Conservation (phyloP, 2,888 invertebrate species). For the Cephus pulcher region DNA sequence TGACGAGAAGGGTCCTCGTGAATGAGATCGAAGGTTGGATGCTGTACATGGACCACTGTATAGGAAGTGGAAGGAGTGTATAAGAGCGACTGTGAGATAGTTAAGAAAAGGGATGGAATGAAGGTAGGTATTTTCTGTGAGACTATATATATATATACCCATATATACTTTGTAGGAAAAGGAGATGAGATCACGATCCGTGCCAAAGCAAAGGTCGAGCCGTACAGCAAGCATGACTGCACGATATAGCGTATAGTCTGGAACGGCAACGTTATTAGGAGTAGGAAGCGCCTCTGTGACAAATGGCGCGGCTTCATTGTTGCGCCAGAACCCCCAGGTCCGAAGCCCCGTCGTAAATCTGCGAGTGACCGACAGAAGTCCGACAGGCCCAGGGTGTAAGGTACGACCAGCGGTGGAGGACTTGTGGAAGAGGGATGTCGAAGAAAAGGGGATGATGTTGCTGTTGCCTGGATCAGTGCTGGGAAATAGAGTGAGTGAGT, state of each 20-base stretch:
- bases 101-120: not conserved
- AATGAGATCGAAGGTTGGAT: constrained; percentile 3
- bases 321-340: constrained; percentile 41
- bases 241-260: constrained; percentile 41
- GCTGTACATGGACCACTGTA: not conserved
- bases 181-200: constrained; percentile 45
- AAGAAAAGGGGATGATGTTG: constrained; percentile 1
- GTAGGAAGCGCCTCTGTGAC: constrained; percentile 65
- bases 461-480: not conserved
- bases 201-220: constrained; percentile 54
- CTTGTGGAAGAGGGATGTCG: not conserved
- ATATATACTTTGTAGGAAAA: not conserved
- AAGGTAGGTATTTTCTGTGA: not conserved
- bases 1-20: not conserved
- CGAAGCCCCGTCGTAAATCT: constrained; percentile 58
- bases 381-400: constrained; percentile 30
- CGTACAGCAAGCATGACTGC: constrained; percentile 36
- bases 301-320: constrained; percentile 65
- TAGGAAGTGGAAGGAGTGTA: not conserved
- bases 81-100: not conserved
- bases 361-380: constrained; percentile 56
- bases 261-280: constrained; percentile 51
- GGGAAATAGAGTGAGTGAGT: constrained; percentile 1
- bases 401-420: not conserved
- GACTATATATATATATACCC: not conserved